Percentiles rank a stretch among this genome's conserved stretches.
phyloP scores from a whole-genome alignment of 2,113 vertebrate species.

The Corythaixoides concolor region DNA sequence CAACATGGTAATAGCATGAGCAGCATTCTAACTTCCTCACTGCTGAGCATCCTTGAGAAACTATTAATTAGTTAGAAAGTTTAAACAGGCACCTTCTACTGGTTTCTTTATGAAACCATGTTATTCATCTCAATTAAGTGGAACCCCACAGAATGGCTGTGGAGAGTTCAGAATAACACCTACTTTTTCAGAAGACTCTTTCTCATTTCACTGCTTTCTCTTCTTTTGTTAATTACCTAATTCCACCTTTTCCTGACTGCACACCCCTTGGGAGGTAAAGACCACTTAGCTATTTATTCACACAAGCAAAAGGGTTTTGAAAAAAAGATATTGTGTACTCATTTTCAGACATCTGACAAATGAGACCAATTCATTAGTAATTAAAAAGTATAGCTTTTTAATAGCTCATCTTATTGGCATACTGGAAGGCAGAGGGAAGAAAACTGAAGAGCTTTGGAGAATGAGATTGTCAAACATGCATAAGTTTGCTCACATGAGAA shows the following conservation, averaged over 20 bases:
- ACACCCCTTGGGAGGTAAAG: slow-evolving; percentile 28
- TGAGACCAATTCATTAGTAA: slow-evolving; percentile 53
- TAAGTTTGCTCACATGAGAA: background rate
- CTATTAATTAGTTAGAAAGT: slow-evolving; percentile 57
- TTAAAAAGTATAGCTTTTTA: slow-evolving; percentile 44
- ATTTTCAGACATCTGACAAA: slow-evolving; percentile 62
- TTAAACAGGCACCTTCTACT: slow-evolving; percentile 30
- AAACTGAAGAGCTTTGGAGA: background rate
- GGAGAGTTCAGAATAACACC: slow-evolving; percentile 30
- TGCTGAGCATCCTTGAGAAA: slow-evolving; percentile 47
- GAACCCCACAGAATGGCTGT: slow-evolving; percentile 52
- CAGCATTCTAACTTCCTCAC: background rate
- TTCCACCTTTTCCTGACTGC: slow-evolving; percentile 54
- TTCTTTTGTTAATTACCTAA: slow-evolving; percentile 64
- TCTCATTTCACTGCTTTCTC: slow-evolving; percentile 56
- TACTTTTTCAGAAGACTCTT: slow-evolving; percentile 32
- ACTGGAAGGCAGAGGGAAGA: background rate
- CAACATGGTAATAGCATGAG: background rate
- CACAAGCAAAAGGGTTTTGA: slow-evolving; percentile 22
- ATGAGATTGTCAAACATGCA: background rate
- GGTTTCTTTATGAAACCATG: background rate
- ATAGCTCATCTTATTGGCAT: slow-evolving; percentile 25
- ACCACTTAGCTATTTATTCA: slow-evolving; percentile 62
- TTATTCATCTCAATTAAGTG: slow-evolving; percentile 51
- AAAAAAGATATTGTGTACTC: slow-evolving; percentile 2